A percentile compares a stretch with the other conserved stretches of the same genome.
phyloP scores from a whole-genome alignment of 2,113 vertebrate genomes.

The Grus americana region DNA sequence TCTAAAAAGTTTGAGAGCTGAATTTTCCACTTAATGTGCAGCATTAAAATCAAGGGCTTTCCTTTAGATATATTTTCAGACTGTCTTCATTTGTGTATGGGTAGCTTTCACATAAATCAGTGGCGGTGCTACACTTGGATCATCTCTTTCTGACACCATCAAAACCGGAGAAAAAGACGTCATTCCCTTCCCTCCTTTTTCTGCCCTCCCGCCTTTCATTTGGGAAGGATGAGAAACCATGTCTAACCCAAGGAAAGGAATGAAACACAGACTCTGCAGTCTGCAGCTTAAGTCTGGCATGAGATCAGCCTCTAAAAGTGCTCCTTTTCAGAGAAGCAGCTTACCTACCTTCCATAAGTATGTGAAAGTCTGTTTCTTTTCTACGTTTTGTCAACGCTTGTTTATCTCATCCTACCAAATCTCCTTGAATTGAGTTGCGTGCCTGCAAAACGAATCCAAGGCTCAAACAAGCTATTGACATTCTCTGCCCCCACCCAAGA shows the following conservation, averaged over 20 bases:
- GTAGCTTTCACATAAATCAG: neutral
- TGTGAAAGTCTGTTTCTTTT: slow-evolving; percentile 44
- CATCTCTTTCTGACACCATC: neutral
- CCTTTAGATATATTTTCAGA: neutral
- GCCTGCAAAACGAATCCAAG: neutral
- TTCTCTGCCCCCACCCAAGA: slow-evolving; percentile 20
- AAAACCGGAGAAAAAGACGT: neutral
- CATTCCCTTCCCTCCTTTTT: neutral
- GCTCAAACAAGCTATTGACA: slow-evolving; percentile 28
- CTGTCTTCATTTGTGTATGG: neutral
- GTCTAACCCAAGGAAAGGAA: neutral
- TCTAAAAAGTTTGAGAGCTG: neutral
- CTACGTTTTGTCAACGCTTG: slow-evolving; percentile 27
- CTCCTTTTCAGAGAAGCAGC: slow-evolving; percentile 38
- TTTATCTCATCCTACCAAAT: slow-evolving; percentile 54
- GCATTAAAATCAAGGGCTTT: neutral
- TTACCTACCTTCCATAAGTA: slow-evolving; percentile 49
- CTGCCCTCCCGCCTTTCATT: neutral
- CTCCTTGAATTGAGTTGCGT: slow-evolving; percentile 1
- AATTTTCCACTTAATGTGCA: neutral
- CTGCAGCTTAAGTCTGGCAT: slow-evolving; percentile 21
- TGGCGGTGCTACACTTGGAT: neutral
- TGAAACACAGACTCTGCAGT: neutral
- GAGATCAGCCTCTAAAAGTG: slow-evolving; percentile 6
- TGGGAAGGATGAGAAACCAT: neutral